Percentiles rank a stretch among this genome's conserved stretches.
Conservation (phyloP, 2,888 invertebrate genomes). For the Steinernema carpocapsae region DNA sequence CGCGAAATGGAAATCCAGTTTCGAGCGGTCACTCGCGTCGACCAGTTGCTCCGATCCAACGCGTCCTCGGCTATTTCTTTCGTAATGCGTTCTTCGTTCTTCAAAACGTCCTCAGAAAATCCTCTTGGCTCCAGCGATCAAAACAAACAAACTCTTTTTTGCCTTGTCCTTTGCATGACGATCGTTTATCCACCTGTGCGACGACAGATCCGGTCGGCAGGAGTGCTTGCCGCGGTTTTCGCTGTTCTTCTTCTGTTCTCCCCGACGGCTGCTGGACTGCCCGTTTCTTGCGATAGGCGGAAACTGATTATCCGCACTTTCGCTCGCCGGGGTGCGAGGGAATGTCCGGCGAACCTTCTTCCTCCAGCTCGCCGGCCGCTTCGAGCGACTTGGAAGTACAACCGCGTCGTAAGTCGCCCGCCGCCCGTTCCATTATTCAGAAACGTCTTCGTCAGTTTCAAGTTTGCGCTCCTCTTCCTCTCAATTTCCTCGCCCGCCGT, state of each 20-base stretch:
- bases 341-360: too few species aligned
- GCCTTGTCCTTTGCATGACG: slow-evolving; percentile 9
- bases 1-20: background rate
- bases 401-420: background rate
- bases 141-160: slow-evolving; percentile 17
- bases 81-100: background rate
- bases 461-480: slow-evolving; percentile 13
- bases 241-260: background rate
- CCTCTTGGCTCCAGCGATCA: background rate
- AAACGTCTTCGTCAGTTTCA: background rate
- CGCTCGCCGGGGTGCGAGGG: background rate
- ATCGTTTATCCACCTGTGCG: slow-evolving; percentile 9
- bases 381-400: background rate
- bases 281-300: too few species aligned
- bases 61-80: slow-evolving; percentile 10
- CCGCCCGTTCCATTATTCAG: background rate
- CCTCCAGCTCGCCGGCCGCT: too few species aligned
- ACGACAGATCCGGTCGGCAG: slow-evolving; percentile 21
- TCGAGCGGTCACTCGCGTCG: background rate
- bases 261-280: background rate
- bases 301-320: too few species aligned
- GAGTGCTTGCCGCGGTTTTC: background rate
- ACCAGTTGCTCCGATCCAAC: background rate
- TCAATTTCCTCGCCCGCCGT: slow-evolving; percentile 11
- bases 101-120: background rate